Evolutionary conservation across 2,888 invertebrate genomes (phyloP).

Genomic region (Electrophaes corylata): DNA sequence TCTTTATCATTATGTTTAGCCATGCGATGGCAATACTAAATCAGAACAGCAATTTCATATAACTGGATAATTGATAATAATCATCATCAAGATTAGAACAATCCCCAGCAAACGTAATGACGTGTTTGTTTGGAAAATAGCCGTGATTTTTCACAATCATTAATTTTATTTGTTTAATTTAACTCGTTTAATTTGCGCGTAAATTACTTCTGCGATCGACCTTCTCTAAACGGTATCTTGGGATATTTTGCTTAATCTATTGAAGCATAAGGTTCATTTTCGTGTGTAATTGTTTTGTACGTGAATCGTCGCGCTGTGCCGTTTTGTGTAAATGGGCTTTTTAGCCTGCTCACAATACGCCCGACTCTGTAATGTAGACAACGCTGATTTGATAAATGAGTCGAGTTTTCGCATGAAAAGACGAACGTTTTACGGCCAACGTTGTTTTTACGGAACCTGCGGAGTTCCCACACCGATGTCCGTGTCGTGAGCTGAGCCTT

Average conservation of each 20-base stretch:
- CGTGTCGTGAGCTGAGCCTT: slow-evolving; percentile 53
- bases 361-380: slow-evolving; percentile 71
- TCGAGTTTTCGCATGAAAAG: slow-evolving; percentile 70
- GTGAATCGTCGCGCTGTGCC: slow-evolving; percentile 52
- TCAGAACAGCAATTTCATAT: neutral
- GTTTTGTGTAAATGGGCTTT: slow-evolving; percentile 70
- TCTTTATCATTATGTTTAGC: neutral
- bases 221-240: slow-evolving; percentile 28
- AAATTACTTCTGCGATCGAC: slow-evolving; percentile 62
- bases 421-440: slow-evolving; percentile 59
- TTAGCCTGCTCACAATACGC: slow-evolving; percentile 72
- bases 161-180: slow-evolving; percentile 73
- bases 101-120: slow-evolving; percentile 51
- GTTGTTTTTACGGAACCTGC: slow-evolving; percentile 63
- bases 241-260: slow-evolving; percentile 33
- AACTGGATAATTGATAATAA: slow-evolving; percentile 15
- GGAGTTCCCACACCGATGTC: slow-evolving; percentile 52
- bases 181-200: slow-evolving; percentile 68
- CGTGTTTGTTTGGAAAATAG: slow-evolving; percentile 62
- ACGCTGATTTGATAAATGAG: slow-evolving; percentile 78
- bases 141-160: slow-evolving; percentile 64
- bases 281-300: slow-evolving; percentile 46
- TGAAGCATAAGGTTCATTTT: slow-evolving; percentile 57
- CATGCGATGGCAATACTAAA: neutral
- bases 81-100: slow-evolving; percentile 39